phyloP scores from a whole-genome alignment of 2,797 vertebrate species.

The Cynodonichthys magdalenae region DNA sequence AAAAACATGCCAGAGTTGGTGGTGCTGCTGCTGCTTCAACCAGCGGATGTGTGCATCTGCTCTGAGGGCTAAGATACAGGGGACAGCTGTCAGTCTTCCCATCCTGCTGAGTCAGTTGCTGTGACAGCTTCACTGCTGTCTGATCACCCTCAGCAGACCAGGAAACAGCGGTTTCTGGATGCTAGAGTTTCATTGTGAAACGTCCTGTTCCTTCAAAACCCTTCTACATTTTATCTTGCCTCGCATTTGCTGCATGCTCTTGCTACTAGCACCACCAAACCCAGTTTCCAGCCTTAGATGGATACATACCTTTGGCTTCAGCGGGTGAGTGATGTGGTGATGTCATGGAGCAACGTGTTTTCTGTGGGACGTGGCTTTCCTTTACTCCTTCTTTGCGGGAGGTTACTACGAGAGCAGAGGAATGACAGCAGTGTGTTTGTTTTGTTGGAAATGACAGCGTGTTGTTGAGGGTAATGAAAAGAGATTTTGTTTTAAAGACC shows the following conservation, averaged over 20 bases:
- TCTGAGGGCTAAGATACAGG: constrained; percentile 43
- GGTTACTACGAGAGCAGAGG: constrained; percentile 66
- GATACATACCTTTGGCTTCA: constrained; percentile 72
- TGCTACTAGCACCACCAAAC: constrained; percentile 36
- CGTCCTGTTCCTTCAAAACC: constrained; percentile 27
- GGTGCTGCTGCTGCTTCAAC: constrained; percentile 19
- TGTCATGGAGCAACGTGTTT: constrained; percentile 68
- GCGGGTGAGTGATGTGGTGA: constrained; percentile 69
- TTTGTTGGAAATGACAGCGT: constrained; percentile 72
- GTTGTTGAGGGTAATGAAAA: constrained; percentile 60
- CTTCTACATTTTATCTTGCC: constrained; percentile 35
- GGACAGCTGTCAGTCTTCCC: constrained; percentile 62
- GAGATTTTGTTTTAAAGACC: constrained; percentile 54
- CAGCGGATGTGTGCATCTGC: constrained; percentile 61
- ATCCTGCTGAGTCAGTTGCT: constrained; percentile 73
- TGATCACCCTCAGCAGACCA: constrained; percentile 39
- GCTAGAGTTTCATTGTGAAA: constrained; percentile 27
- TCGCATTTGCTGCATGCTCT: constrained; percentile 30
- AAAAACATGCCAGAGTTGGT: constrained; percentile 1
- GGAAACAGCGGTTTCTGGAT: constrained; percentile 43
- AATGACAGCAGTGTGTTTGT: constrained; percentile 67
- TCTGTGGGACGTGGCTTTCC: constrained; percentile 66
- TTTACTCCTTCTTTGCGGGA: constrained; percentile 76
- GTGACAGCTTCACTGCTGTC: constrained; percentile 58
- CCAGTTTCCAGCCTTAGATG: constrained; percentile 77